These are phyloP conservation scores for Gadus macrocephalus DNA, from an alignment of 2,113 vertebrate genomes.

Conservation along the genomic window DNA sequence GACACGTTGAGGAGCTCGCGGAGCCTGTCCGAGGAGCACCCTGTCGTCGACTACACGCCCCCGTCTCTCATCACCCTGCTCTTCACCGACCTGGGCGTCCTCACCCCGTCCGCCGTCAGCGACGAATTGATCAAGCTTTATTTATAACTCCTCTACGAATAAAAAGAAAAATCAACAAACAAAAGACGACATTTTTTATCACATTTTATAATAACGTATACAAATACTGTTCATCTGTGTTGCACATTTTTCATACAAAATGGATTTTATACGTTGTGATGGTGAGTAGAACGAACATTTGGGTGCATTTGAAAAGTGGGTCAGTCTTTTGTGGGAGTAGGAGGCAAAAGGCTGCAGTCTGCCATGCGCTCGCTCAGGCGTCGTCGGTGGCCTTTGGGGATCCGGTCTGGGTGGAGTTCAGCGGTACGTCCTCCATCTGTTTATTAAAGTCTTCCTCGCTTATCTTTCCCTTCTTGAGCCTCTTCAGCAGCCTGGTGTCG, in stretches of 20 bases:
- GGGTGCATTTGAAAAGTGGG: no score
- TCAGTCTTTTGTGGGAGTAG: no score
- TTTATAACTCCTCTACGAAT: slow-evolving; percentile 67
- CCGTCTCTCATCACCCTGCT: slow-evolving; percentile 92
- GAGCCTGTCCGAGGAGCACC: slow-evolving; percentile 86
- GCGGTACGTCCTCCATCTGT: slow-evolving; percentile 57
- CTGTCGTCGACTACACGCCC: slow-evolving; percentile 91
- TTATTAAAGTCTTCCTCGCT: slow-evolving; percentile 89
- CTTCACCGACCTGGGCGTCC: slow-evolving; percentile 92
- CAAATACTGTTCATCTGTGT: background rate
- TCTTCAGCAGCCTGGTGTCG: slow-evolving; percentile 90
- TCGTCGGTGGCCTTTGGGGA: background rate
- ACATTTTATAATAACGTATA: background rate
- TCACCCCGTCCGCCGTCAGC: slow-evolving; percentile 93
- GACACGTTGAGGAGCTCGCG: slow-evolving; percentile 77
- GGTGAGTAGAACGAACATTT: no score
- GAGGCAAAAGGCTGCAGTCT: no score
- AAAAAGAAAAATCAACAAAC: slow-evolving; percentile 36
- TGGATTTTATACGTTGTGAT: background rate
- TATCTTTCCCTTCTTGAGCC: slow-evolving; percentile 87
- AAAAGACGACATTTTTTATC: background rate
- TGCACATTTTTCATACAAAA: background rate
- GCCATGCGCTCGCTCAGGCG: no score
- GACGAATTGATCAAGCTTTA: slow-evolving; percentile 99
- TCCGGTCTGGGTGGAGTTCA: background rate